A percentile compares a stretch with the other conserved stretches of the same genome.
phyloP scores from a whole-genome alignment of 2,113 vertebrate species.

The Atlantisia rogersi region DNA sequence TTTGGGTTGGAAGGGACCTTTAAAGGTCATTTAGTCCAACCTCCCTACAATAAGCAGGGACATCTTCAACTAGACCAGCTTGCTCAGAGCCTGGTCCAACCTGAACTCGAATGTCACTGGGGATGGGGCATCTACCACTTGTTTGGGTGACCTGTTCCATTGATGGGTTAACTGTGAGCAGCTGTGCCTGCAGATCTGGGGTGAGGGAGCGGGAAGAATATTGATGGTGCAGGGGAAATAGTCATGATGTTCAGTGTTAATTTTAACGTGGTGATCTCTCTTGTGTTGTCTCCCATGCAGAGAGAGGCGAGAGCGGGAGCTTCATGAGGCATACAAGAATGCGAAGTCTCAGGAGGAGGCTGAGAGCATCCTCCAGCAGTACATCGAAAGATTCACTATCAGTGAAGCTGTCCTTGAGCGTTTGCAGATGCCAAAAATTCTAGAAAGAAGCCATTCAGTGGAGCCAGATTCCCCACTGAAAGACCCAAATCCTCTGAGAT shows the following conservation, averaged over 20 bases:
- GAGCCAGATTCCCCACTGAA: slow-evolving; percentile 83
- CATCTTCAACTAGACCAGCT: too few species aligned
- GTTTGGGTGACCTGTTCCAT: too few species aligned
- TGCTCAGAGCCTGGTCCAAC: too few species aligned
- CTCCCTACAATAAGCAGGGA: too few species aligned
- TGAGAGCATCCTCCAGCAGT: slow-evolving; percentile 86
- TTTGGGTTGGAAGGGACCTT: too few species aligned
- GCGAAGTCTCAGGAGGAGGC: slow-evolving; percentile 90
- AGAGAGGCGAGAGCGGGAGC: slow-evolving; percentile 89
- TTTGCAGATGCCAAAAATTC: slow-evolving; percentile 91
- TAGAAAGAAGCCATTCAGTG: slow-evolving; percentile 92
- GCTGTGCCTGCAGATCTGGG: neutral
- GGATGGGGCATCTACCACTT: too few species aligned
- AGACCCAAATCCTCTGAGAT: slow-evolving; percentile 85
- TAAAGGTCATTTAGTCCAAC: too few species aligned
- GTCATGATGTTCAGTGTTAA: neutral
- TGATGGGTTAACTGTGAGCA: neutral
- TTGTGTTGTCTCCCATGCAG: slow-evolving; percentile 10
- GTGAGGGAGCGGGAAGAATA: neutral
- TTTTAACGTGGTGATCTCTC: neutral
- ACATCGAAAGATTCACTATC: slow-evolving; percentile 95
- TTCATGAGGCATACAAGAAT: slow-evolving; percentile 87
- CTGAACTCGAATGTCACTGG: too few species aligned
- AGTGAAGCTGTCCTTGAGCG: slow-evolving; percentile 92
- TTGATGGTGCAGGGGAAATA: neutral